Base-by-base conservation (phyloP, 2,888 invertebrate genomes). In the Charanyca ferruginea region DNA sequence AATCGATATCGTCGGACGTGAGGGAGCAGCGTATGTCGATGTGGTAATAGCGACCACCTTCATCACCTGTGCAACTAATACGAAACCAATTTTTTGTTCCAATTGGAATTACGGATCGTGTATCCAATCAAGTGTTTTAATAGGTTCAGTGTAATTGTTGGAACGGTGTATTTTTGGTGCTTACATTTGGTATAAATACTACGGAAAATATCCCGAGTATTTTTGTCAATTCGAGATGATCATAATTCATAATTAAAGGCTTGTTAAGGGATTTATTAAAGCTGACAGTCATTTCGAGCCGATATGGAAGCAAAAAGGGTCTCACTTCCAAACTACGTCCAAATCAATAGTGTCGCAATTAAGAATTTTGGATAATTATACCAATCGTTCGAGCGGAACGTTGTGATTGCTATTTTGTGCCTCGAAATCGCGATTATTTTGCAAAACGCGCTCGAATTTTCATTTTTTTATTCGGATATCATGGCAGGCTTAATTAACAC, bases 341-440 rank as follows among this genome's bases (percentile, higher is more conserved):
- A 71, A 86, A 86, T 87, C 87, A 86, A 89, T 87, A 84, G 83
- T 80, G 75, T 76, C 79, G 78, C 82, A 87, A 90, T 90, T 87
- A 89, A 84, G 76, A 86, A 78, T 85, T 85, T 85, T 78, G 75
- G 78, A 84, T 87, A 86, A 90, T 89, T 89, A 88, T 87, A 83
- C 79, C 74, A 73, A 75, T 83, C 83, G 68, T 61, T 71, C 77
- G 66, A 66, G 75, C 83, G 82, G 70, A 80, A 84, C 66, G 69
- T 79, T 69, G 74, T 68, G 79, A 81, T 84, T 79, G 79, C 81
- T 74, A 69, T 73, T 72, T 66, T 55, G 59, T 60, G 44, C 58
- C 57, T 72, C 64, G 70, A 72, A 66, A 69, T 74, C 53, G 55
- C 49, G 61, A 66, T 77, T 75, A 77, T 65, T 83, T 75, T 67